Conservation (phyloP, 64 coral and sea anemone genomes). For the Stichodactyla helianthus region DNA sequence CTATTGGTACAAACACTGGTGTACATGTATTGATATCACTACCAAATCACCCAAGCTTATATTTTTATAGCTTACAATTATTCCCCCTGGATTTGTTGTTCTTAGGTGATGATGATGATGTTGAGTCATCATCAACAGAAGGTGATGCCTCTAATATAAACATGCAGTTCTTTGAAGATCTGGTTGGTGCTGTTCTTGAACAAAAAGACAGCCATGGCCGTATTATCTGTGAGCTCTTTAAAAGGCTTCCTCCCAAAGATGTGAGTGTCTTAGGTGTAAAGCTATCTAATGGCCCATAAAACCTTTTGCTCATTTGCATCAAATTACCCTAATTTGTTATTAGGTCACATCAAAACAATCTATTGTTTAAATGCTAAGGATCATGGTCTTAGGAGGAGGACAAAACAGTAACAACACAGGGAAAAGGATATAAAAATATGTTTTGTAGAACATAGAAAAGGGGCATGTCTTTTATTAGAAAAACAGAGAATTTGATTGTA, state of each 20-base stretch:
- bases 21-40: background rate
- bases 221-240: conserved; percentile 92
- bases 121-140: conserved; percentile 69
- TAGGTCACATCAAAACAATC: too few species aligned
- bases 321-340: too few species aligned
- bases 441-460: too few species aligned
- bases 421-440: too few species aligned
- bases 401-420: too few species aligned
- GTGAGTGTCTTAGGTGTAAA: conserved; percentile 24
- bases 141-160: conserved; percentile 43
- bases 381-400: too few species aligned
- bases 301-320: too few species aligned
- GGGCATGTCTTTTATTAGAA: too few species aligned
- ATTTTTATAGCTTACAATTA: background rate
- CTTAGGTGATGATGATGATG: conserved; percentile 79
- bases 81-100: background rate
- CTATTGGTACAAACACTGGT: background rate
- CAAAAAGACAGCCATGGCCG: conserved; percentile 81
- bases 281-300: too few species aligned
- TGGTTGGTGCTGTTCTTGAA: conserved; percentile 81
- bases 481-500: too few species aligned
- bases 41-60: background rate
- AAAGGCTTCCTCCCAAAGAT: conserved; percentile 80
- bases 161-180: conserved; percentile 61
- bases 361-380: too few species aligned